Conservation (phyloP, 1,140 invertebrate genomes). For the Eumeta japonica region DNA sequence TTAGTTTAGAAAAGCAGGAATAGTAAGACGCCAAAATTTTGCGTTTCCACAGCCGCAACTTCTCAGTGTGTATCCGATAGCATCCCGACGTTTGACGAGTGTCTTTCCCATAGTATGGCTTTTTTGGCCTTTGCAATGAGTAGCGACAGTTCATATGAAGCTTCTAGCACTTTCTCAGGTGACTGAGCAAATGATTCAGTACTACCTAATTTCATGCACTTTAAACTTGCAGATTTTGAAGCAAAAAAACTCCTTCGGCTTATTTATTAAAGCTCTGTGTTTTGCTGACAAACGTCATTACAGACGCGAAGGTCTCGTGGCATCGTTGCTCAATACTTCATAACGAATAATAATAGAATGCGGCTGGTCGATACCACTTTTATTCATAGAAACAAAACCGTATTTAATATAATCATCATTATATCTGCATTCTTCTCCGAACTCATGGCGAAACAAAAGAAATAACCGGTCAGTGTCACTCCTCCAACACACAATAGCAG, state of each 20-base stretch:
- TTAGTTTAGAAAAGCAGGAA: slow-evolving; percentile 6
- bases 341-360: slow-evolving; percentile 1
- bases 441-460: neutral
- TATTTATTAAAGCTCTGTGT: neutral
- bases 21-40: too few species aligned
- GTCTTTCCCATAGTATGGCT: slow-evolving; percentile 5
- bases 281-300: slow-evolving; percentile 4
- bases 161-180: slow-evolving; percentile 12
- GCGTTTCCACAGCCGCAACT: slow-evolving; percentile 2
- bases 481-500: too few species aligned
- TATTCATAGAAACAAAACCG: too few species aligned
- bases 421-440: slow-evolving; percentile 5
- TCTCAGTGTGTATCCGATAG: slow-evolving; percentile 2
- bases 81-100: slow-evolving; percentile 5
- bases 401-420: too few species aligned
- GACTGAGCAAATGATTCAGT: too few species aligned
- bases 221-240: too few species aligned
- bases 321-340: slow-evolving; percentile 4
- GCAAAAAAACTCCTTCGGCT: slow-evolving; percentile 10
- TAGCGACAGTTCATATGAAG: slow-evolving; percentile 14
- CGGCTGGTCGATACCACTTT: neutral
- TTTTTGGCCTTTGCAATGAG: slow-evolving; percentile 8
- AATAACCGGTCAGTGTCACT: too few species aligned
- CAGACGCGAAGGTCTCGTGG: slow-evolving; percentile 2
- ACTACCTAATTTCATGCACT: slow-evolving; percentile 10